Base-by-base conservation (phyloP, 2,113 vertebrate species). In the Synodontis membranacea region DNA sequence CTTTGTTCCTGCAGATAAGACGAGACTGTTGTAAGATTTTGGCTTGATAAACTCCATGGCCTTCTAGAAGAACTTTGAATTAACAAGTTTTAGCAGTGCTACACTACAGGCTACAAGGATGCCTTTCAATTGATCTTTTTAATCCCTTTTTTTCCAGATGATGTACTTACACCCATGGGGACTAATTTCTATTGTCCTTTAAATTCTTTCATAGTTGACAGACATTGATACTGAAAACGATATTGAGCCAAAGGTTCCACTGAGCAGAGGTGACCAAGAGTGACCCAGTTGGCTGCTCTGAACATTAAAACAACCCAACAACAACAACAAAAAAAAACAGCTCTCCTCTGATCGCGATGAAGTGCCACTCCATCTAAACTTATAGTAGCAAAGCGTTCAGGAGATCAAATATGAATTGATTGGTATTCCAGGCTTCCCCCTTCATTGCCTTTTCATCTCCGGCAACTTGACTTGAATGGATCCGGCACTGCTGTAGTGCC, bases 341-440 rank as follows among this genome's bases (percentile, higher is more conserved):
- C 72, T 85, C 86, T 87, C 54, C 8, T 80, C 34, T 70, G 54
- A 87, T 87, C 44, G 6, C n/a, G 23, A 79, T 88, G 80, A 84
- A 87, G 87, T 82, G 31, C 42, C 64, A 79, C 85, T 64, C n/a
- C 28, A 85, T 70, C 56, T 68, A 75, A 72, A 85, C 80, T 42
- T 80, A 66, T 50, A 83, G 85, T 37, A 54, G 42, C 66, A 28
- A 72, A 66, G 80, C 52, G 56, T 76, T 84, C 46, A 75, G 64
- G 54, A 87, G 86, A 74, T 88, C 66, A 87, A 80, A 86, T 75
- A 82, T 85, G 70, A 85, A 75, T 87, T 89, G 83, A 83, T 89
- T 88, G 86, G 83, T 80, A 88, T 88, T 89, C 83, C 64, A 62
- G 64, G 15, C 78, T 84, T 86, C 56, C 37, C 37, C 74, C 79